Percentiles rank a stretch among this genome's conserved stretches.
Evolutionary conservation across 2,113 vertebrate species (phyloP).

Genomic region (Clarias macrocephalus): DNA sequence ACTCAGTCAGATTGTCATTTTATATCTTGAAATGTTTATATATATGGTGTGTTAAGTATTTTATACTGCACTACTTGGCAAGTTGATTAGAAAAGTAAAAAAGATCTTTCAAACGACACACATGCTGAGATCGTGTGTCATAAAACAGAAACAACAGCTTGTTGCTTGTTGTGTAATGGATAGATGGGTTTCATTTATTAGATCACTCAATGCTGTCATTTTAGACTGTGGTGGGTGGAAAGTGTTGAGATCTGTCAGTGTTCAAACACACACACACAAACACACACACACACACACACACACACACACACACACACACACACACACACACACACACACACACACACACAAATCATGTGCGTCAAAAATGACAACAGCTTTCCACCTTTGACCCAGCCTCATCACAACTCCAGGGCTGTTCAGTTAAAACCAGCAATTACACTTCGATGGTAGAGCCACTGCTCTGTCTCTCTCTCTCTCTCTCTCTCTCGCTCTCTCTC

Average conservation of each 20-base stretch:
- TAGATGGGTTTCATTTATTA: conserved; percentile 7
- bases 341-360: not conserved
- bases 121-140: not conserved
- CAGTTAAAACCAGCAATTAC: not conserved
- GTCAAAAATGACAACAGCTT: not conserved
- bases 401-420: not conserved
- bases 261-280: not conserved
- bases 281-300: not conserved
- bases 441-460: not conserved
- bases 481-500: not conserved
- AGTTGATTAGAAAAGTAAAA: not conserved
- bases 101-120: not conserved
- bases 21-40: not conserved
- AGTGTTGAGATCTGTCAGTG: not conserved
- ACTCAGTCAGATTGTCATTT: not conserved
- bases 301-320: not conserved
- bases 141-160: conserved; percentile 18
- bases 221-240: conserved; percentile 21
- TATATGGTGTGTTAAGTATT: not conserved
- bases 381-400: not conserved
- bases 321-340: not conserved
- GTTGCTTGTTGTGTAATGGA: conserved; percentile 27
- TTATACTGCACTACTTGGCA: not conserved
- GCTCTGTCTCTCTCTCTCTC: not conserved
- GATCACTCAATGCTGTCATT: not conserved